phyloP scores from a whole-genome alignment of 1,140 invertebrate genomes.

The Formica exsecta region DNA sequence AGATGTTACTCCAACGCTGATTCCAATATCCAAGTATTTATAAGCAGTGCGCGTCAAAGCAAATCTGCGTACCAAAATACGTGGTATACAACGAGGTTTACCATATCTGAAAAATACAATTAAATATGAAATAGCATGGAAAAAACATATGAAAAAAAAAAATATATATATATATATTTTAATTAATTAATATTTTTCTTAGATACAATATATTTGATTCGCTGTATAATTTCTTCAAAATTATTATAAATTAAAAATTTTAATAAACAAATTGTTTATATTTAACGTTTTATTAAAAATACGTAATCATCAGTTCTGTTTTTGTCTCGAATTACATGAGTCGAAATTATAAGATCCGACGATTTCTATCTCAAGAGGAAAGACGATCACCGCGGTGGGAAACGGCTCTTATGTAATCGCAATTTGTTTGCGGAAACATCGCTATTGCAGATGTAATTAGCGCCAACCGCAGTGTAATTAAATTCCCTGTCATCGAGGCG shows the following conservation, averaged over 20 bases:
- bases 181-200: neutral
- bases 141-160: no score
- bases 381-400: neutral
- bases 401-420: slow-evolving; percentile 60
- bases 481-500: slow-evolving; percentile 59
- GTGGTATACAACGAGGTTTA: no score
- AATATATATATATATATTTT: neutral
- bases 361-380: neutral
- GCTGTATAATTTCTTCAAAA: neutral
- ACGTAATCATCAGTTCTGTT: neutral
- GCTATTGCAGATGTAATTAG: slow-evolving; percentile 61
- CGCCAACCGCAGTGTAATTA: slow-evolving; percentile 56
- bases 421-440: slow-evolving; percentile 55
- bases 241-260: no score
- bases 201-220: neutral
- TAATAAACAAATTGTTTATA: no score
- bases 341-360: neutral
- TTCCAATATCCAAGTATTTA: no score
- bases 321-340: neutral
- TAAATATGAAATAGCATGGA: no score
- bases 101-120: no score
- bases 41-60: no score
- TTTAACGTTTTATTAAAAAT: no score
- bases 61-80: no score
- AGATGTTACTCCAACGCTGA: no score